These are phyloP conservation scores for Myotis findleyi DNA, from an alignment of 2,797 vertebrate species.

Conservation along the genomic window DNA sequence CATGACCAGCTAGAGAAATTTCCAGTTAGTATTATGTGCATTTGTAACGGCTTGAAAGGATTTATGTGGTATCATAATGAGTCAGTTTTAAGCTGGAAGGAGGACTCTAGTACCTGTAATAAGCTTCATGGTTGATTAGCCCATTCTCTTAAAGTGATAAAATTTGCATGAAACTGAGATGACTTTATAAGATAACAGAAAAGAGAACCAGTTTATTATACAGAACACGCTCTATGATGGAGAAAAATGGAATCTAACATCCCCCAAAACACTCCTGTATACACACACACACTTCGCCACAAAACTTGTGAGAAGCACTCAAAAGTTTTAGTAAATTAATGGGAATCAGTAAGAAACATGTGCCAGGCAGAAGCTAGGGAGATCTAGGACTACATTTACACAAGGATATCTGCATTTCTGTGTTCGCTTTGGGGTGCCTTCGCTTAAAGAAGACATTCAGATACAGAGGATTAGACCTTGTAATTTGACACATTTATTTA, in stretches of 20 bases:
- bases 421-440: neutral
- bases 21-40: neutral
- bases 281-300: neutral
- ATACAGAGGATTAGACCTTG: neutral
- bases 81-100: neutral
- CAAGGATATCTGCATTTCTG: neutral
- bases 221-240: neutral
- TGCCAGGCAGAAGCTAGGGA: neutral
- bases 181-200: slow-evolving; percentile 22
- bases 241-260: neutral
- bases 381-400: neutral
- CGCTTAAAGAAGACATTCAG: neutral
- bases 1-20: neutral
- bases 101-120: neutral
- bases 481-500: neutral
- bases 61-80: neutral
- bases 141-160: neutral
- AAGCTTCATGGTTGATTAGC: neutral
- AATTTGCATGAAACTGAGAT: neutral
- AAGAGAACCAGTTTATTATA: neutral
- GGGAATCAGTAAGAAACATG: neutral
- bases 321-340: neutral
- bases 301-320: neutral
- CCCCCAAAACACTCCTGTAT: neutral
- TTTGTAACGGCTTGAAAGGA: slow-evolving; percentile 2